Conservation (phyloP, 2,888 invertebrate genomes). For the Subacronicta megacephala region DNA sequence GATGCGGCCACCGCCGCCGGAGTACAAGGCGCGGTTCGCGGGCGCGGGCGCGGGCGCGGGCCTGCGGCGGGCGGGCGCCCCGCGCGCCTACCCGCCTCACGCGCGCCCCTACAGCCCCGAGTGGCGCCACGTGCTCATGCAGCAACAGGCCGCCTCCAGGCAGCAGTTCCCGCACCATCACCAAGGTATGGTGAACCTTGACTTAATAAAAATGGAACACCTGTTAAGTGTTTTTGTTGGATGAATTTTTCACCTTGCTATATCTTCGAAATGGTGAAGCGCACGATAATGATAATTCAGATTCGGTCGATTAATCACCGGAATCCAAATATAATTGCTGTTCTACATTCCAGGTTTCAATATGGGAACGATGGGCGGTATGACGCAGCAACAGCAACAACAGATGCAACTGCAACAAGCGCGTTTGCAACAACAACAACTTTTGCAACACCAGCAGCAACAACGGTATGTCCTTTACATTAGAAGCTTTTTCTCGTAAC, state of each 20-base stretch:
- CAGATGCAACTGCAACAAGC: slow-evolving; percentile 91
- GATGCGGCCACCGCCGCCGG: slow-evolving; percentile 94
- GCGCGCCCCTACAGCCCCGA: slow-evolving; percentile 84
- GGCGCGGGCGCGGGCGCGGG: slow-evolving; percentile 63
- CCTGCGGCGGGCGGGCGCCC: slow-evolving; percentile 67
- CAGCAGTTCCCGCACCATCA: slow-evolving; percentile 86
- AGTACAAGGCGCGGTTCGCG: slow-evolving; percentile 93
- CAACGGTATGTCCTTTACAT: slow-evolving; percentile 30
- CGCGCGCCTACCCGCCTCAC: slow-evolving; percentile 74
- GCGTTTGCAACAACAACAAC: slow-evolving; percentile 89
- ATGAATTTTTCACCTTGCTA: too few relatives aligned
- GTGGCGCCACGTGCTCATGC: slow-evolving; percentile 90
- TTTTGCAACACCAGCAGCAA: slow-evolving; percentile 89
- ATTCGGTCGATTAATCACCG: too few relatives aligned
- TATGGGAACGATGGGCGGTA: slow-evolving; percentile 77
- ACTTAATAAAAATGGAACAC: too few relatives aligned
- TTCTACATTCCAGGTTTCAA: slow-evolving; percentile 67
- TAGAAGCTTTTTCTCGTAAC: not conserved
- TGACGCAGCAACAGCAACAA: slow-evolving; percentile 85
- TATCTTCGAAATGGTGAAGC: too few relatives aligned
- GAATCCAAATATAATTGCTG: not conserved
- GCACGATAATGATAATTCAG: too few relatives aligned
- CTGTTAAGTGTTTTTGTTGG: too few relatives aligned
- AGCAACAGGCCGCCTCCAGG: slow-evolving; percentile 84
- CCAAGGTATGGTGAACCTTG: too few relatives aligned